Conservation (phyloP, 2,797 vertebrate species). For the Luscinia megarhynchos region DNA sequence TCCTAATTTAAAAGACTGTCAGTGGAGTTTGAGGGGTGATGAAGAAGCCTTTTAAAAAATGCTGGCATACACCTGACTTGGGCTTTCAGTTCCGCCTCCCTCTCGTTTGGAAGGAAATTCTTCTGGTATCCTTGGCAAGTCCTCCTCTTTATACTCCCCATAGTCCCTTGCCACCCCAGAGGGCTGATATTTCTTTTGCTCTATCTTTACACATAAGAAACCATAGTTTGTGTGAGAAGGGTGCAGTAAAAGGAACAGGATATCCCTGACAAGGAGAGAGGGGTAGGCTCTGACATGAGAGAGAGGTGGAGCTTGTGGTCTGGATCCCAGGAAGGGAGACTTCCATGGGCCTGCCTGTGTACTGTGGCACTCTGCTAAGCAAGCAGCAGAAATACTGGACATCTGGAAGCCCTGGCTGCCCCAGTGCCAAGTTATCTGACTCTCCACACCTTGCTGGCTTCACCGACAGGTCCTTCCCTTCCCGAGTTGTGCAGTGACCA, state of each 20-base stretch:
- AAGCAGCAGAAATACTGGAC: background rate
- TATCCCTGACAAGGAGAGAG: background rate
- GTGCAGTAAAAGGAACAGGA: background rate
- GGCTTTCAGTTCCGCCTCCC: background rate
- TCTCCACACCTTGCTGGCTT: background rate
- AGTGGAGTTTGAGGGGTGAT: background rate
- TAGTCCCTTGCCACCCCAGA: background rate
- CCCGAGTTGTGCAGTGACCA: rapidly evolving
- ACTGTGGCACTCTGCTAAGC: background rate
- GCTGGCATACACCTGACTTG: background rate
- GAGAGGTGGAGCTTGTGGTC: background rate
- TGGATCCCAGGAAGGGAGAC: background rate
- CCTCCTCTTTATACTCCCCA: background rate
- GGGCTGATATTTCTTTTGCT: background rate
- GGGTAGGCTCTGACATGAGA: background rate
- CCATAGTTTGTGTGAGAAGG: background rate
- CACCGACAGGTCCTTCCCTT: background rate
- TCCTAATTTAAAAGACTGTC: background rate
- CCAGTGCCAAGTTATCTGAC: background rate
- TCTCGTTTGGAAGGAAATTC: background rate
- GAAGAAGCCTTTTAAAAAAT: background rate
- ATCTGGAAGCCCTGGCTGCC: background rate
- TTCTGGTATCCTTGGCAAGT: background rate
- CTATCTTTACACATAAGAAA: background rate
- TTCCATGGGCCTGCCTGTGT: background rate